Evolutionary conservation across 2,797 vertebrate genomes (phyloP), one percentile per base, ranked within the genome.

Genomic region (Pitangus sulphuratus): DNA sequence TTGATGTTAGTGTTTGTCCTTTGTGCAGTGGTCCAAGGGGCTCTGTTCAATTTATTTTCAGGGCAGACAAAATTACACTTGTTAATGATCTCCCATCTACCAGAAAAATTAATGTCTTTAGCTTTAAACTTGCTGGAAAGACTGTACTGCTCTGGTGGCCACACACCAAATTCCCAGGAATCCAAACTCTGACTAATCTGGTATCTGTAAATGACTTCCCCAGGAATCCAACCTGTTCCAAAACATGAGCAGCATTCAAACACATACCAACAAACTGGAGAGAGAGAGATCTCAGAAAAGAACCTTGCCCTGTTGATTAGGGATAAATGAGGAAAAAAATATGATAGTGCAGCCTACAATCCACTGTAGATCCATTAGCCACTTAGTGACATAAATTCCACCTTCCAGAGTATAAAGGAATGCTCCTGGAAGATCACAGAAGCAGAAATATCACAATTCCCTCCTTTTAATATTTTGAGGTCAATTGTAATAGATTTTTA

Each of bases 11-110:
- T 47, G 66, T 51, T 83, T 95, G 45, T 85, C 57, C 82, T 72
- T 83, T 82, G 74, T 53, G 69, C 31, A 40, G 81, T 61, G 33
- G 61, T 90, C 62, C 79, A 90, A 50, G 37, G 70, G 81, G 62
- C 64, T 95, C 51, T 33, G 31, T 76, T 89, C 84, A 91, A 76
- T 77, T 93, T 77, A 69, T 66, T 85, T 84, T 66, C 54, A 83
- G 33, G 68, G 88, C 57, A 93, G 81, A 95, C 18, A 91, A 95
- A 93, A 79, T 81, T 79, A 87, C 71, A 88, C 77, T 62, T 70
- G 65, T 87, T 89, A 93, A 91, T 74, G 84, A 94, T 71, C 90
- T 86, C 53, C 62, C 28, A 1, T 71, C 76, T 45, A 62, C 87
- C n/a, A 72, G 66, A 51, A 66, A 86, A 97, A 91, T 25, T 60